Percentiles rank a stretch among this genome's conserved stretches.
Evolutionary conservation across 2,888 invertebrate species (phyloP).

Genomic region (Tipula unca): DNA sequence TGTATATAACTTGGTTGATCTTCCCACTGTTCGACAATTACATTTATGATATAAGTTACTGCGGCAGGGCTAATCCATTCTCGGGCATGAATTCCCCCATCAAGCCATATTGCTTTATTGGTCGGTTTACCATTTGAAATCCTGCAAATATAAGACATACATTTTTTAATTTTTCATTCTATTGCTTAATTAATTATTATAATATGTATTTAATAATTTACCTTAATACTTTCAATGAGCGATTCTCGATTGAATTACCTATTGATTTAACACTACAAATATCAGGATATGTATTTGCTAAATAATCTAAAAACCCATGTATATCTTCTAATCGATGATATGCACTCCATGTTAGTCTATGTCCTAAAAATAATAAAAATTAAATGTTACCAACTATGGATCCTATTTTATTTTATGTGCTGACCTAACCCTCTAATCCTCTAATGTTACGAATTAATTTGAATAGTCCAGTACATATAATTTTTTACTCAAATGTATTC

Average conservation of each 20-base stretch:
- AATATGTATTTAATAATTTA: constrained; percentile 27
- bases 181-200: background rate
- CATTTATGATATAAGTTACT: constrained; percentile 66
- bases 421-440: background rate
- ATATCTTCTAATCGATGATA: constrained; percentile 64
- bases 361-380: constrained; percentile 31
- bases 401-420: background rate
- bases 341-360: constrained; percentile 64
- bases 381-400: background rate
- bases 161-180: background rate
- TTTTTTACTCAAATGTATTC: too few relatives aligned
- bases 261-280: constrained; percentile 63
- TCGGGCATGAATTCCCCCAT: constrained; percentile 75
- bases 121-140: constrained; percentile 58
- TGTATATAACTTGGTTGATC: constrained; percentile 56
- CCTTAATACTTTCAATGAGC: constrained; percentile 58
- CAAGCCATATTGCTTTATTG: constrained; percentile 62
- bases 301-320: constrained; percentile 59
- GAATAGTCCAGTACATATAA: background rate
- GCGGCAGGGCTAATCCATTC: constrained; percentile 84
- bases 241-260: constrained; percentile 64
- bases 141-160: constrained; percentile 34
- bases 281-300: constrained; percentile 62
- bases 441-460: background rate
- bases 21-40: constrained; percentile 59